Base-by-base conservation (phyloP, 2,113 vertebrate genomes). In the Labeo rohita region DNA sequence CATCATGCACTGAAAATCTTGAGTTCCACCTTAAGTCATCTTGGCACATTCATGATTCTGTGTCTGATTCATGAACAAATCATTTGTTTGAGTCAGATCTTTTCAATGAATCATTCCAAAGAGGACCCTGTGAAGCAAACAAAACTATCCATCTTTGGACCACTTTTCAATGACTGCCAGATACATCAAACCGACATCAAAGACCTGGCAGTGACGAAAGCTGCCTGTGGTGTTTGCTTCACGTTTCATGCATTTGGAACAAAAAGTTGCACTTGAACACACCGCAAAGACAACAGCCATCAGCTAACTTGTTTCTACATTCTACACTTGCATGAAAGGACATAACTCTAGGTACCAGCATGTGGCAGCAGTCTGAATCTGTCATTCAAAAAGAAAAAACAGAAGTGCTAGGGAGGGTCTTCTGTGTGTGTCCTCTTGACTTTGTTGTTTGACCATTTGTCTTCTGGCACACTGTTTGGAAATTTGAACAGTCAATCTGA, bases 11-110 rank as follows among this genome's bases (percentile, higher is more conserved):
- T 49, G 6, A 49, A 50, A 15, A 23, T 50, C 45, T 50, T 75
- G 73, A 75, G 6, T 28, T 12, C 73, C 11, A 23, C 45, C 11
- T 10, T 28, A 15, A n/a, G 47, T 50, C 21, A 3, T 50, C 45
- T 75, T 75, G 47, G 45, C 73, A 50, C 2, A 75, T 49, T 23
- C 73, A 28, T 75, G n/a, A 28, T 39, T 39, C 39, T 39, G 39
- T 39, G 39, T 39, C 73, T 75, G 45, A 75, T 28, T 75, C 45
- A 75, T 75, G 45, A 23, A 75, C 45, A 75, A 50, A 75, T 75
- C n/a, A 75, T 75, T 73, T 0, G 5, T 49, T 74, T 49, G 21
- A 75, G 43, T 75, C 43, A 75, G n/a, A 75, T 75, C 11, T 75
- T 50, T 23, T 23, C n/a, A 75, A 28, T 50, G 11, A 75, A 75